phyloP scores from a whole-genome alignment of 2,797 vertebrate species.

The Ceryle rudis region DNA sequence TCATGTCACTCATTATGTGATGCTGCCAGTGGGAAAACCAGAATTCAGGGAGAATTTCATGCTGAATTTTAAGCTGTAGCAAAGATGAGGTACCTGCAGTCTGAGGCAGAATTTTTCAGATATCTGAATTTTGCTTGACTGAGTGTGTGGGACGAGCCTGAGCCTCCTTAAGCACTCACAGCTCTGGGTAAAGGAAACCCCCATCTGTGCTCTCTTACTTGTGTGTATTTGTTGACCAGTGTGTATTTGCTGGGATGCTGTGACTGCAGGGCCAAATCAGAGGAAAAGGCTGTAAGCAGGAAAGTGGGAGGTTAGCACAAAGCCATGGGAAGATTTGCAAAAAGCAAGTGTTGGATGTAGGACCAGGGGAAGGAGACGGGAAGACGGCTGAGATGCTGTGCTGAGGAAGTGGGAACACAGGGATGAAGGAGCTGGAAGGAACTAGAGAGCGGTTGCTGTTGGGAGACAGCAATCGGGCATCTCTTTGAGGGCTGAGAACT shows the following conservation, averaged over 20 bases:
- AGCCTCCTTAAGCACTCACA: not conserved
- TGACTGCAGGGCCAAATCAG: not conserved
- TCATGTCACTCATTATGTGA: not conserved
- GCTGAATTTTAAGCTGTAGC: not conserved
- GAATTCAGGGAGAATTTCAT: not conserved
- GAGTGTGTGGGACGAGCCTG: not conserved
- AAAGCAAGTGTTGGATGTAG: not conserved
- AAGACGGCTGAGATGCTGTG: fast-evolving
- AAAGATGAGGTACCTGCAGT: not conserved
- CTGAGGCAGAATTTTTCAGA: not conserved
- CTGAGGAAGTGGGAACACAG: not conserved
- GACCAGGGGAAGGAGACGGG: fast-evolving
- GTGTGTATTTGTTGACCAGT: not conserved
- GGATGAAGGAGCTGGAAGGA: not conserved
- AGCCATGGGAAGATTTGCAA: not conserved
- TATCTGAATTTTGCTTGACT: not conserved
- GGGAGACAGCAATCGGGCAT: fast-evolving
- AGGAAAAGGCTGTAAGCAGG: not conserved
- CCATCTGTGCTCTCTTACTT: not conserved
- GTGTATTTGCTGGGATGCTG: not conserved
- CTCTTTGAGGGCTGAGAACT: not conserved
- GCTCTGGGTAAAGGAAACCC: not conserved
- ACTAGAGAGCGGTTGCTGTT: not conserved
- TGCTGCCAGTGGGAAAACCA: not conserved
- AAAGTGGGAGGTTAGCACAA: not conserved